Evolutionary conservation across 2,797 vertebrate genomes (phyloP), one percentile per base, ranked within the genome.

Genomic region (Mus minutoides): DNA sequence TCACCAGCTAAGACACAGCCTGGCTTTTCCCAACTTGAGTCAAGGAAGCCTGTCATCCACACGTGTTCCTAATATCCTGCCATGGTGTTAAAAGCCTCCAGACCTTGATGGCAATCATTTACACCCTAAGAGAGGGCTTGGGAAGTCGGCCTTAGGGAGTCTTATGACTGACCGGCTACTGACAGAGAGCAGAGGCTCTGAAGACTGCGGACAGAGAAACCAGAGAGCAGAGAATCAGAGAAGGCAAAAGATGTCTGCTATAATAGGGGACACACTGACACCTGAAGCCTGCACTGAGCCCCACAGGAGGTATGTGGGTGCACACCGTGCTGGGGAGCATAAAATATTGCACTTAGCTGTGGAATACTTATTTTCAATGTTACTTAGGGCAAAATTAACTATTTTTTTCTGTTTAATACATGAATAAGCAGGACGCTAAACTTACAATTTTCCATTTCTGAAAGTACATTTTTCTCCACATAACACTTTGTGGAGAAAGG

Each of bases 351-450:
- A 84, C 49, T 46, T 96, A 17, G 69, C 34, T 4, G 3, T 40
- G n/a, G 17, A 56, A 76, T 34, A 67, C 21, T n/a, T 69, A 16
- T 90, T 56, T 89, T 71, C 31, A 76, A 0, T 71, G 67, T 79
- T 73, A 85, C 69, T 8, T 85, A 3, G 19, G 14, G 26, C 24
- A 31, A 54, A 26, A 79, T 64, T 24, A 92, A n/a, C 31, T 92
- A 9, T 49, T 87, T 69, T 91, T 92, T 88, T 54, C 60, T 86
- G 31, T 34, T 83, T 73, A 60, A 85, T 56, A 71, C 17, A 46
- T 67, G 96, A 82, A 82, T 86, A 92, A 82, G 75, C 62, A 89
- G 52, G 49, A 78, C 29, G 26, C 82, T 73, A 49, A 92, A 91
- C 71, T 73, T 85, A 52, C 76, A 2, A 8, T 14, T 43, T 58